A percentile compares a stretch with the other conserved stretches of the same genome.
phyloP scores from a whole-genome alignment of 2,888 invertebrate genomes.

The Scaptomyza cyrtandrae region DNA sequence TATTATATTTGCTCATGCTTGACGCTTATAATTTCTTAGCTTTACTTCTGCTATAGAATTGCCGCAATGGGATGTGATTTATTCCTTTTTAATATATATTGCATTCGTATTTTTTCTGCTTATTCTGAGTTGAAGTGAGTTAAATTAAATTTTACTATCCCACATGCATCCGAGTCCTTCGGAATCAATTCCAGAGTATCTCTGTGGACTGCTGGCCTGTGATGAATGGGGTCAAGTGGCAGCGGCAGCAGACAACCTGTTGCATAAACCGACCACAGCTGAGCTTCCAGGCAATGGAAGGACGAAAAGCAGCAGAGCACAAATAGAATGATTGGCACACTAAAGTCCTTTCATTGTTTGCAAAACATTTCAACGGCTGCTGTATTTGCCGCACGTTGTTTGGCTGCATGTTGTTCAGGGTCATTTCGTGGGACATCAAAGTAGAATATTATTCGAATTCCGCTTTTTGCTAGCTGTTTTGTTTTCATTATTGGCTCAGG shows the following conservation, averaged over 20 bases:
- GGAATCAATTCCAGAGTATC: not conserved
- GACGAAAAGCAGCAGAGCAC: not conserved
- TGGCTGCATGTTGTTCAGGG: constrained; percentile 7
- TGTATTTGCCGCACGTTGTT: constrained; percentile 8
- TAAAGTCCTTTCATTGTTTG: constrained; percentile 47
- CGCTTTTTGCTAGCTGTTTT: constrained; percentile 30
- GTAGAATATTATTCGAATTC: not conserved
- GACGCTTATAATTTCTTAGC: constrained; percentile 12
- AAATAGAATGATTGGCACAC: constrained; percentile 20
- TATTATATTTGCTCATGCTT: constrained; percentile 20
- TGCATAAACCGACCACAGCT: constrained; percentile 25
- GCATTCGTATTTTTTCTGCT: not conserved
- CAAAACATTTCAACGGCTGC: constrained; percentile 35
- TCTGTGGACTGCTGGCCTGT: constrained; percentile 14
- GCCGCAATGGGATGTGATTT: not conserved
- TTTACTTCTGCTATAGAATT: not conserved
- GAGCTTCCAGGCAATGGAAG: constrained; percentile 1
- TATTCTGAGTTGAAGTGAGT: no score
- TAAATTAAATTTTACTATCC: no score
- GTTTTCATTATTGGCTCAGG: constrained; percentile 42
- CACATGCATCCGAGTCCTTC: not conserved
- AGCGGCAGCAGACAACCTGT: constrained; percentile 38
- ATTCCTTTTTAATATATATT: not conserved
- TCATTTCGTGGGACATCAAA: constrained; percentile 21
- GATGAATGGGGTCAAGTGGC: constrained; percentile 4